Conservation (phyloP, 1,140 invertebrate genomes). For the Lysiphlebus fabarum region DNA sequence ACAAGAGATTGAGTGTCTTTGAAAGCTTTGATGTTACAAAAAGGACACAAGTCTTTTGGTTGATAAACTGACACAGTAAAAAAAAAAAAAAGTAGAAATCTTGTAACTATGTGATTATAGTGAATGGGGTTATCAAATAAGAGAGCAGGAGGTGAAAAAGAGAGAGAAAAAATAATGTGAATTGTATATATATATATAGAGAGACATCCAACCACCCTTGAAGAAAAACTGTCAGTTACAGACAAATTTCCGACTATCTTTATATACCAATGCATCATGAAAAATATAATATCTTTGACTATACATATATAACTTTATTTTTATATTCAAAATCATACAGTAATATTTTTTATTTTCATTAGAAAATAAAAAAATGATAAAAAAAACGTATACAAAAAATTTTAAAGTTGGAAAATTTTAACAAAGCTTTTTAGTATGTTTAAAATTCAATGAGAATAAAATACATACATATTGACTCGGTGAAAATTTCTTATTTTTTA, state of each 20-base stretch:
- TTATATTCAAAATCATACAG: neutral
- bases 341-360: constrained; percentile 1
- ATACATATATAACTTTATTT: neutral
- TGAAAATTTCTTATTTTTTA: too few relatives aligned
- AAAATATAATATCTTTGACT: constrained; percentile 39
- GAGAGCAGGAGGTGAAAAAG: neutral
- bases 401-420: too few relatives aligned
- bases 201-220: constrained; percentile 27
- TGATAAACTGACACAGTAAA: too few relatives aligned
- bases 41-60: too few relatives aligned
- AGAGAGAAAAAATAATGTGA: neutral
- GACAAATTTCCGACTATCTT: constrained; percentile 35
- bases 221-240: constrained; percentile 43
- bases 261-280: constrained; percentile 38
- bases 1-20: too few relatives aligned
- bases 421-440: too few relatives aligned
- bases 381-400: neutral
- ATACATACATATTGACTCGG: too few relatives aligned
- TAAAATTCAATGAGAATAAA: too few relatives aligned
- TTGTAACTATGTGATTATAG: too few relatives aligned
- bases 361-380: too few relatives aligned
- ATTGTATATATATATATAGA: constrained; percentile 21
- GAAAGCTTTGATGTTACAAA: too few relatives aligned
- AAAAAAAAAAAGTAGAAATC: too few relatives aligned
- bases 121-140: neutral